phyloP scores from a whole-genome alignment of 2,888 invertebrate genomes.

The Ecdyonurus torrentis region DNA sequence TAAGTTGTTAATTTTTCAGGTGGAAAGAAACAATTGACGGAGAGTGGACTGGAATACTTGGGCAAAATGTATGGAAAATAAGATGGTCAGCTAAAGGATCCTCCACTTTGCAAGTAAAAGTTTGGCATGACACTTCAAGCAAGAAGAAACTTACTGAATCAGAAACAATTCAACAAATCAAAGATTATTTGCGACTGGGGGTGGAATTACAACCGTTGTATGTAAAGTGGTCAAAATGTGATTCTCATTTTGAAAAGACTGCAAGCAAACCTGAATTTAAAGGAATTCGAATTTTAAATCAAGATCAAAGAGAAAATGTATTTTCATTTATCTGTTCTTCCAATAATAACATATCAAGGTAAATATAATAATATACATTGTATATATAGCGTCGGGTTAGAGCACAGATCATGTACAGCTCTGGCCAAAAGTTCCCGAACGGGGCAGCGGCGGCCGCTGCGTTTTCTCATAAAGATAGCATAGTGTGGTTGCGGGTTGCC shows the following conservation, averaged over 20 bases:
- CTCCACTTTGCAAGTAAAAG: background rate
- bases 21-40: background rate
- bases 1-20: too few species aligned
- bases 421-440: too few species aligned
- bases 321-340: slow-evolving; percentile 96
- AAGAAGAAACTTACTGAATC: background rate
- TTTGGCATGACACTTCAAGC: background rate
- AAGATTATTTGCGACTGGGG: background rate
- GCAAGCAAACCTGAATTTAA: background rate
- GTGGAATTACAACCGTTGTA: background rate
- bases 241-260: background rate
- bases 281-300: background rate
- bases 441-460: too few species aligned
- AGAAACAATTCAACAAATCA: background rate
- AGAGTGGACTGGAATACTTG: background rate
- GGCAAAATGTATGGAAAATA: background rate
- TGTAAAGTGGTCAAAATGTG: background rate
- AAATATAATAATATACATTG: slow-evolving; percentile 12
- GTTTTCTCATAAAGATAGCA: too few species aligned
- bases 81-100: background rate
- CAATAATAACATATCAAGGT: slow-evolving; percentile 88
- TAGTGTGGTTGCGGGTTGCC: too few species aligned
- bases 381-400: too few species aligned
- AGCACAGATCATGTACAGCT: too few species aligned
- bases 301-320: slow-evolving; percentile 37